Evolutionary conservation across 64 coral and sea anemone genomes (phyloP).

Genomic region (Actinia tenebrosa): DNA sequence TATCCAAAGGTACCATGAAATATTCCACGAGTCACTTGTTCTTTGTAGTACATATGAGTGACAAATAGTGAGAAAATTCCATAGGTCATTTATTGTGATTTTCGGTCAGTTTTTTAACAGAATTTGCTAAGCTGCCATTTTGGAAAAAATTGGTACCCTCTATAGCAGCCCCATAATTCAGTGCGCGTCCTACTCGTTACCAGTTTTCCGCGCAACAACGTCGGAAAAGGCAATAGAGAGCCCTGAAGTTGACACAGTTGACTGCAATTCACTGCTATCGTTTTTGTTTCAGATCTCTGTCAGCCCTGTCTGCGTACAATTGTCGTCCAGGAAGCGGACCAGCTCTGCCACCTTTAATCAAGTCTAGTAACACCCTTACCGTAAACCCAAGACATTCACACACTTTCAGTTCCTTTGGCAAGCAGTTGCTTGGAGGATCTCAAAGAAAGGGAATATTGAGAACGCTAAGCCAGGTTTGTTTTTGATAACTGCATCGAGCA

Average conservation of each 20-base stretch:
- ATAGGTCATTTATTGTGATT: too few species aligned
- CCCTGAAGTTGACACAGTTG: not conserved
- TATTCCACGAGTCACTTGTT: too few species aligned
- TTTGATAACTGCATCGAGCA: not conserved
- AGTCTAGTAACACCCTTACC: slow-evolving; percentile 28
- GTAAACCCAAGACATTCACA: slow-evolving; percentile 11
- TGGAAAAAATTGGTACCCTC: too few species aligned
- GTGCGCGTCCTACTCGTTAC: too few species aligned
- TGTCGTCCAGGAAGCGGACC: slow-evolving; percentile 55
- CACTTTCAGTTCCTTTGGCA: slow-evolving; percentile 50
- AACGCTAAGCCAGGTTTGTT: slow-evolving; percentile 31
- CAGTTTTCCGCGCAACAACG: too few species aligned
- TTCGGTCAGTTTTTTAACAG: too few species aligned
- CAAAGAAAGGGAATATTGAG: slow-evolving; percentile 16
- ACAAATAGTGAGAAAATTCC: too few species aligned
- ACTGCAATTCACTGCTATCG: not conserved
- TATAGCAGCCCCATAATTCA: too few species aligned
- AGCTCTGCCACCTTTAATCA: slow-evolving; percentile 45
- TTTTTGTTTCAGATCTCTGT: slow-evolving; percentile 49
- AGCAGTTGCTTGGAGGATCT: slow-evolving; percentile 15
- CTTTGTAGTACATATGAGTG: too few species aligned
- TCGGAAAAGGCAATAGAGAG: too few species aligned
- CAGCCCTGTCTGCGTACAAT: slow-evolving; percentile 65
- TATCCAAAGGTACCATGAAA: too few species aligned
- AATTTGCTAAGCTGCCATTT: too few species aligned